Conservation (phyloP, 2,797 vertebrate genomes). For the Scolopax rusticola region DNA sequence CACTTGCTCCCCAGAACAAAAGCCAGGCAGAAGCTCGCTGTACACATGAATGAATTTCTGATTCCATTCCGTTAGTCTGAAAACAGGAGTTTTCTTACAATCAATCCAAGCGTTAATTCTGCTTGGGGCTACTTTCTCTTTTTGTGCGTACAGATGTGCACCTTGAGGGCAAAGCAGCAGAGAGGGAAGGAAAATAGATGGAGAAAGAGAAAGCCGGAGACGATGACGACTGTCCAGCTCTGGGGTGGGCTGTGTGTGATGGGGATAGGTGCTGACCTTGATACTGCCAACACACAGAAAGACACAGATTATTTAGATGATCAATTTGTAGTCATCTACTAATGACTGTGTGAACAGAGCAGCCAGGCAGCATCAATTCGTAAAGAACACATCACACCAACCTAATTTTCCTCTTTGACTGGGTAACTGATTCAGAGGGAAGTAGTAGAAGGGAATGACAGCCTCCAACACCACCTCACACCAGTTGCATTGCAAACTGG, state of each 20-base stretch:
- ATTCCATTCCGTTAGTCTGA: not conserved
- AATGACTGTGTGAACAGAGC: not conserved
- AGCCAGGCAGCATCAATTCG: not conserved
- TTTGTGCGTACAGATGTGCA: not conserved
- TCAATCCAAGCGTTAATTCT: not conserved
- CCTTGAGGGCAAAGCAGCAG: not conserved
- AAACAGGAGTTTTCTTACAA: not conserved
- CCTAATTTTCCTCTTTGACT: not conserved
- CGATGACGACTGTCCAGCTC: fast-evolving
- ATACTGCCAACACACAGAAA: not conserved
- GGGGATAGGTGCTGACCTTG: not conserved
- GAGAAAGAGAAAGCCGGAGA: not conserved
- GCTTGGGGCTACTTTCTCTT: not conserved
- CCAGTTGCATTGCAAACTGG: not conserved
- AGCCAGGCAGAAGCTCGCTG: not conserved
- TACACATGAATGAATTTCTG: not conserved
- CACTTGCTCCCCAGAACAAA: not conserved
- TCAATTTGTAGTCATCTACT: not conserved
- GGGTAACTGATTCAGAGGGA: not conserved
- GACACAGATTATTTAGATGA: not conserved
- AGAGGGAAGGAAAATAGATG: not conserved
- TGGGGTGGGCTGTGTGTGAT: not conserved
- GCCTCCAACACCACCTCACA: not conserved
- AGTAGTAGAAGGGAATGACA: not conserved
- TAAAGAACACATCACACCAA: not conserved